Conservation (phyloP, 2,797 vertebrate species). For the Chrosomus eos region DNA sequence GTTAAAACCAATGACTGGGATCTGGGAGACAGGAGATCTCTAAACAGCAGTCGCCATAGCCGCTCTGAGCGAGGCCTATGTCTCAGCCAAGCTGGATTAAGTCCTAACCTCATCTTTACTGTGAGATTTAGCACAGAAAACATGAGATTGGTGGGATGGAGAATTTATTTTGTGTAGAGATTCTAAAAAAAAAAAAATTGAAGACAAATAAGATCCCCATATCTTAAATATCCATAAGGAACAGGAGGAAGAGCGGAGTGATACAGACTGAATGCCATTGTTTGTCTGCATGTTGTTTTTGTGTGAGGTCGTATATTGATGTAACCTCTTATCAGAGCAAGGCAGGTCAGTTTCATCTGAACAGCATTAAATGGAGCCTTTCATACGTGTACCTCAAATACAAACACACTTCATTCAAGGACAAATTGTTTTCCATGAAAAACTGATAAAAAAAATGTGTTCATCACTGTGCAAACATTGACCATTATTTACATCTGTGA, state of each 20-base stretch:
- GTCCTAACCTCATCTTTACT: conserved; percentile 15
- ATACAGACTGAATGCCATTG: conserved; percentile 42
- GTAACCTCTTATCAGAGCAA: conserved; percentile 63
- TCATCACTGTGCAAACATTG: conserved; percentile 80
- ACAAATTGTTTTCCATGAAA: conserved; percentile 85
- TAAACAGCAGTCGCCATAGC: not conserved
- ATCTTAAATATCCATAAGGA: conserved; percentile 35
- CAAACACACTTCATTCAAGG: conserved; percentile 83
- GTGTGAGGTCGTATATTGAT: conserved; percentile 76
- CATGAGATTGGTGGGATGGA: not conserved
- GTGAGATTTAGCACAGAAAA: not conserved
- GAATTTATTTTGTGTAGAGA: not conserved
- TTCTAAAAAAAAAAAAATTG: not conserved
- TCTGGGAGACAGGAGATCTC: conserved; percentile 20
- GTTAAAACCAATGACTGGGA: conserved; percentile 62
- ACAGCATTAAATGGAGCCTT: conserved; percentile 81
- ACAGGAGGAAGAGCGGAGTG: conserved; percentile 32
- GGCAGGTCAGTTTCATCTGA: conserved; percentile 73
- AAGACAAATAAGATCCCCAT: not conserved
- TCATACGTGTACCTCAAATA: conserved; percentile 80
- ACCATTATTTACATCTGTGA: conserved; percentile 79
- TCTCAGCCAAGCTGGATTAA: conserved; percentile 25
- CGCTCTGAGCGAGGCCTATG: conserved; percentile 14
- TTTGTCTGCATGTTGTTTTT: conserved; percentile 64
- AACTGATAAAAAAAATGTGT: conserved; percentile 76